Conservation (phyloP, 2,888 invertebrate genomes). For the Latrodectus hesperus region DNA sequence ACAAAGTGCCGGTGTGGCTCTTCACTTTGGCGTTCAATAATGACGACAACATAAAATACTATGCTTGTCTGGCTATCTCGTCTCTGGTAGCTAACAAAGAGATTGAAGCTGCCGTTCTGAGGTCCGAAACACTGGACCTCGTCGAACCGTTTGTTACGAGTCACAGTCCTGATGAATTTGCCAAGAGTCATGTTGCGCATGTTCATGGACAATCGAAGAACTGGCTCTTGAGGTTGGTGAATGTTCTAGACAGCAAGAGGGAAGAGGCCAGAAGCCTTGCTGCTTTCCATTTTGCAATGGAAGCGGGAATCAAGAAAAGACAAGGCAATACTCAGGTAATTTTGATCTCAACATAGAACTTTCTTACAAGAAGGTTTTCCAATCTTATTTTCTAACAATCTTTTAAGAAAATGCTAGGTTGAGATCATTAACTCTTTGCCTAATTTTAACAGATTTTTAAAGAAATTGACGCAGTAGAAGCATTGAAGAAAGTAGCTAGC, state of each 20-base stretch:
- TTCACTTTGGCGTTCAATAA: slow-evolving; percentile 97
- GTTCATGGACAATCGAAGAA: slow-evolving; percentile 97
- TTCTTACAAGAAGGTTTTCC: background rate
- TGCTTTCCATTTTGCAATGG: slow-evolving; percentile 99
- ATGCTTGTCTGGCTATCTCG: slow-evolving; percentile 97
- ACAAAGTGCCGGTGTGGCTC: slow-evolving; percentile 96
- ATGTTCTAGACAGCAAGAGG: slow-evolving; percentile 93
- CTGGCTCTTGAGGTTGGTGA: slow-evolving; percentile 93
- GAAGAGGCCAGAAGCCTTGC: slow-evolving; percentile 97
- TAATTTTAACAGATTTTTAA: slow-evolving; percentile 78
- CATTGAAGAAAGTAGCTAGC: slow-evolving; percentile 95
- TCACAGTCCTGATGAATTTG: slow-evolving; percentile 96
- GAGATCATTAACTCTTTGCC: no score
- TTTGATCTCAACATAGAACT: background rate
- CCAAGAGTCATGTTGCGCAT: slow-evolving; percentile 91
- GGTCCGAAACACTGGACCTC: slow-evolving; percentile 96
- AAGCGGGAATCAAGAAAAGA: slow-evolving; percentile 96
- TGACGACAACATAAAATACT: slow-evolving; percentile 98
- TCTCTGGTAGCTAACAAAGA: slow-evolving; percentile 97
- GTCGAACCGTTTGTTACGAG: slow-evolving; percentile 97
- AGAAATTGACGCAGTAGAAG: slow-evolving; percentile 95
- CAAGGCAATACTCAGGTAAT: slow-evolving; percentile 86
- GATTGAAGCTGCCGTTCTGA: slow-evolving; percentile 95
- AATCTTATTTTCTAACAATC: background rate
- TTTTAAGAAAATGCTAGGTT: no score